Percentiles rank a stretch among this genome's conserved stretches.
Conservation (phyloP, 2,113 vertebrate species). For the Serilophus lunatus region DNA sequence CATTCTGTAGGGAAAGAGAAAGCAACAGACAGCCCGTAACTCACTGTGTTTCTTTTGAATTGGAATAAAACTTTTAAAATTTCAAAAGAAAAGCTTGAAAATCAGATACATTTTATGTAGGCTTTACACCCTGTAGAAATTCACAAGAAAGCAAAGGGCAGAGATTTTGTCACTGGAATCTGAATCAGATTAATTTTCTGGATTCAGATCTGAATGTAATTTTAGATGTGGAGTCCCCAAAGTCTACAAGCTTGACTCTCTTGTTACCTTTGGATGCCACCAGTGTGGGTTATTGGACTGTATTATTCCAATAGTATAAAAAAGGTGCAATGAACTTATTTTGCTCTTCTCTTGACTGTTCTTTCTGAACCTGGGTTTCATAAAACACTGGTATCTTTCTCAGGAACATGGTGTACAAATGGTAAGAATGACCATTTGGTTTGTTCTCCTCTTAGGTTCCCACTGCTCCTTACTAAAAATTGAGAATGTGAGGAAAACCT, state of each 20-base stretch:
- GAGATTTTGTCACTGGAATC: background rate
- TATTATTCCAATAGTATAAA: background rate
- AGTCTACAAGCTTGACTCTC: background rate
- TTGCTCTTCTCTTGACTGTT: background rate
- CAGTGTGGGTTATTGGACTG: background rate
- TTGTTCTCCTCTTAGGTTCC: background rate
- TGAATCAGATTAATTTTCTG: background rate
- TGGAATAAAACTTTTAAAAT: background rate
- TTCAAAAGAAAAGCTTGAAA: conserved; percentile 3
- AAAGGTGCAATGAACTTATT: background rate
- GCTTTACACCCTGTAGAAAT: background rate
- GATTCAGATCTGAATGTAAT: background rate
- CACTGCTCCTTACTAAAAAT: background rate
- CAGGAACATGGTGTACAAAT: background rate
- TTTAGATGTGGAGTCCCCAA: background rate
- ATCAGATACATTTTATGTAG: background rate
- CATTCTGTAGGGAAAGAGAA: background rate
- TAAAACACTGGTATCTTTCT: background rate
- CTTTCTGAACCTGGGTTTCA: background rate
- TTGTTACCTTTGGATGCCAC: background rate
- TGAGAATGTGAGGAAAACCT: background rate
- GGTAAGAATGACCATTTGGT: background rate
- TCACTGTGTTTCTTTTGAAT: background rate
- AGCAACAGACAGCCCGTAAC: background rate
- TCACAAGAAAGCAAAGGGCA: background rate